Evolutionary conservation across 2,888 invertebrate genomes (phyloP).

Genomic region (Physocephala rufipes): DNA sequence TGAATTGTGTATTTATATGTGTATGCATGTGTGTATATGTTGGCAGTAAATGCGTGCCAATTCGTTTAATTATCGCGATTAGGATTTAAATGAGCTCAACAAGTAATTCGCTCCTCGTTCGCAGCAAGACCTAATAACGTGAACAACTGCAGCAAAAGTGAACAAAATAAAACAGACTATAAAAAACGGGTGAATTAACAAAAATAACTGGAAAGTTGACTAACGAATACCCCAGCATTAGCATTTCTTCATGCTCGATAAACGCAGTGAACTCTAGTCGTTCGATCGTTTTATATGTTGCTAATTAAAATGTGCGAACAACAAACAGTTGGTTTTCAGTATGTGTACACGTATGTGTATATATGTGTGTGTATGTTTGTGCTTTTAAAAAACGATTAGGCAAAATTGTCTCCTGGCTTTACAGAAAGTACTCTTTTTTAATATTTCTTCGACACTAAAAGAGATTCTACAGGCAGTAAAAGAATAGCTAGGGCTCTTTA

Average conservation of each 20-base stretch:
- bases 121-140: too few relatives aligned
- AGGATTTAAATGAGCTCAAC: constrained; percentile 38
- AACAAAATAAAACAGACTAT: background rate
- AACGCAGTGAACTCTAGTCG: background rate
- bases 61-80: constrained; percentile 33
- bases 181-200: background rate
- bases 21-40: background rate
- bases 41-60: constrained; percentile 28
- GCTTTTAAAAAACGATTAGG: too few relatives aligned
- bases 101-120: constrained; percentile 31
- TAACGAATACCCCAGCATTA: too few relatives aligned
- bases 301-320: constrained; percentile 38
- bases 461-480: too few relatives aligned
- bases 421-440: too few relatives aligned
- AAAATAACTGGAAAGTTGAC: background rate
- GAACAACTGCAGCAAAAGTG: background rate
- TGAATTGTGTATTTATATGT: background rate
- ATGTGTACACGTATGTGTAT: background rate
- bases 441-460: too few relatives aligned
- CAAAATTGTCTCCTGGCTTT: too few relatives aligned
- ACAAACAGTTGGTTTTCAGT: background rate
- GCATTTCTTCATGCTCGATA: too few relatives aligned
- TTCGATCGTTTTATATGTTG: background rate
- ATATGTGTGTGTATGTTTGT: background rate
- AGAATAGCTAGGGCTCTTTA: too few relatives aligned